phyloP scores from a whole-genome alignment of 2,888 invertebrate species.

The Drosophila vallismaia region DNA sequence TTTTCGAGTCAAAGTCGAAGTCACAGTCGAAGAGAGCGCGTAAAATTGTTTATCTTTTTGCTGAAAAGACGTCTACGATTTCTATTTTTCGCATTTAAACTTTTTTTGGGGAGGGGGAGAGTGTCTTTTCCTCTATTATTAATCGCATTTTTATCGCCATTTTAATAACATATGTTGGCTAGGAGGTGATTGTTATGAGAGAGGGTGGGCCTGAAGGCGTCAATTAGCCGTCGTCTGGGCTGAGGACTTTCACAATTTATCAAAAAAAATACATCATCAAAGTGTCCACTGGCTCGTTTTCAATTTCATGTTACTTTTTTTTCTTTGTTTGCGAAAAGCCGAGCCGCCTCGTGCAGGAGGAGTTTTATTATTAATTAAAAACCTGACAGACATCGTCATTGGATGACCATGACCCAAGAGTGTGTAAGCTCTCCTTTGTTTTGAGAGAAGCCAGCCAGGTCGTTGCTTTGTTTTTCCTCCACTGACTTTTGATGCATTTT shows the following conservation, averaged over 20 bases:
- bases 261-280: slow-evolving; percentile 53
- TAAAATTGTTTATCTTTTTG: slow-evolving; percentile 32
- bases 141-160: slow-evolving; percentile 70
- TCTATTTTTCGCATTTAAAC: slow-evolving; percentile 22
- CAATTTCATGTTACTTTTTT: slow-evolving; percentile 50
- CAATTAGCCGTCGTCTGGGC: slow-evolving; percentile 64
- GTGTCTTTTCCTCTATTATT: slow-evolving; percentile 55
- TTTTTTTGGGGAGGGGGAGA: slow-evolving; percentile 30
- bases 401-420: slow-evolving; percentile 59
- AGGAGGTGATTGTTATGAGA: not conserved
- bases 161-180: slow-evolving; percentile 40
- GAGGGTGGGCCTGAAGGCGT: slow-evolving; percentile 54
- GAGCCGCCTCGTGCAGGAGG: slow-evolving; percentile 7
- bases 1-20: not conserved
- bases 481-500: slow-evolving; percentile 33
- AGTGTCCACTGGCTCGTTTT: slow-evolving; percentile 51
- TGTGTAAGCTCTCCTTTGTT: slow-evolving; percentile 36
- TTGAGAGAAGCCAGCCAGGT: slow-evolving; percentile 16
- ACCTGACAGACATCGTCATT: slow-evolving; percentile 31
- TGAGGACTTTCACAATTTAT: slow-evolving; percentile 67
- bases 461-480: slow-evolving; percentile 18
- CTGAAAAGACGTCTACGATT: slow-evolving; percentile 10
- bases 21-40: slow-evolving; percentile 20
- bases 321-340: not conserved
- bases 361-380: slow-evolving; percentile 64